Conservation (phyloP, 2,113 vertebrate species). For the Cryptomyrus ogoouensis region DNA sequence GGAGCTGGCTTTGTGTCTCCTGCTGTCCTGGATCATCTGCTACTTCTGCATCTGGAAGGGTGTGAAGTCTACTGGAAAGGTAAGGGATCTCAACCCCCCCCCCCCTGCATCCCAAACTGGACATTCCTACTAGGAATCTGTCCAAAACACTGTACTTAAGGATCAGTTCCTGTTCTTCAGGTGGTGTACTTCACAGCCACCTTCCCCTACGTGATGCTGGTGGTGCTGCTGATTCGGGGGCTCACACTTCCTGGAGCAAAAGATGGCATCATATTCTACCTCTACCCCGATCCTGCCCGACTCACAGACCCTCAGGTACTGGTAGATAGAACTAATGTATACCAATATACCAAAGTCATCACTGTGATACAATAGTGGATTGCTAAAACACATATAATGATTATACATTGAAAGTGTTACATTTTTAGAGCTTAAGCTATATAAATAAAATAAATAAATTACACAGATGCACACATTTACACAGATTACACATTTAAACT, state of each 20-base stretch:
- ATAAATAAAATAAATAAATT: background rate
- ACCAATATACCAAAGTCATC: background rate
- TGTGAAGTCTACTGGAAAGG: constrained; percentile 76
- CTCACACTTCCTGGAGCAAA: constrained; percentile 78
- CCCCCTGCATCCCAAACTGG: too few species aligned
- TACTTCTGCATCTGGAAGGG: constrained; percentile 81
- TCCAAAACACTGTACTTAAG: background rate
- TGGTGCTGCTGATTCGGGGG: constrained; percentile 79
- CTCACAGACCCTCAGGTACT: constrained; percentile 83
- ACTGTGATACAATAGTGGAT: background rate
- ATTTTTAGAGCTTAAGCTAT: background rate
- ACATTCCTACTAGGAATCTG: background rate
- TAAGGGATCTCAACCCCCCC: constrained; percentile 32
- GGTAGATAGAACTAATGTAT: background rate
- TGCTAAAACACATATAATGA: background rate
- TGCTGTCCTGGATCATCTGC: constrained; percentile 72
- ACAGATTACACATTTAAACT: background rate
- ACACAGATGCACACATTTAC: background rate
- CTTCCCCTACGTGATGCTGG: constrained; percentile 86
- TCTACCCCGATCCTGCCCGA: constrained; percentile 80
- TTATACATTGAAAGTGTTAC: background rate
- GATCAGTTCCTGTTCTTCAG: constrained; percentile 48
- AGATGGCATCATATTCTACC: constrained; percentile 83
- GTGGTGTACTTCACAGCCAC: constrained; percentile 95
- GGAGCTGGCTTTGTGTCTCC: constrained; percentile 70